phyloP scores from a whole-genome alignment of 2,113 vertebrate genomes.

The Vombatus ursinus region DNA sequence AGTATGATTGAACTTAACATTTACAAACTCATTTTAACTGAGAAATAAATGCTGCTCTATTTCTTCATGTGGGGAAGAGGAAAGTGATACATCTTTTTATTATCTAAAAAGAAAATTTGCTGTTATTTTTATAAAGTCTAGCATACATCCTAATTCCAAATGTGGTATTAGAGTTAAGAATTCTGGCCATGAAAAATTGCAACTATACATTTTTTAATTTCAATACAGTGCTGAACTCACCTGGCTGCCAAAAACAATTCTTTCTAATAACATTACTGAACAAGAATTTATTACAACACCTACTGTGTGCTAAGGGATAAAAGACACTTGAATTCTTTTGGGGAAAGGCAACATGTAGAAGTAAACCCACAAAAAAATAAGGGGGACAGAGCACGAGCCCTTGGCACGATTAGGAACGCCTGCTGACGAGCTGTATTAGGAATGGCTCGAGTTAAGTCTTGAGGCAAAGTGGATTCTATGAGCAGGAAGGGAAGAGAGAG shows the following conservation, averaged over 20 bases:
- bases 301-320: not conserved
- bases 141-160: not conserved
- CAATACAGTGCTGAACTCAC: not conserved
- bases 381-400: not conserved
- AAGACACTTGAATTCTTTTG: not conserved
- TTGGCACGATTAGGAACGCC: not conserved
- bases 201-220: not conserved
- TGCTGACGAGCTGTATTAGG: not conserved
- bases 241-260: not conserved
- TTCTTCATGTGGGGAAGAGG: not conserved
- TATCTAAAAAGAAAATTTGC: not conserved
- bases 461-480: not conserved
- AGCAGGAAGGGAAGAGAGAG: not conserved
- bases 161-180: not conserved
- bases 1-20: not conserved
- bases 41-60: slow-evolving; percentile 15
- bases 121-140: not conserved
- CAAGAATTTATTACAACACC: not conserved
- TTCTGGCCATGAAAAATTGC: not conserved
- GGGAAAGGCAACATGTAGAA: not conserved
- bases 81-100: not conserved
- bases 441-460: not conserved
- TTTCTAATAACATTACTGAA: not conserved
- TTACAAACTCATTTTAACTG: slow-evolving; percentile 16
- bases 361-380: not conserved